Evolutionary conservation across 2,888 invertebrate species (phyloP).

Genomic region (Idaea biselata): DNA sequence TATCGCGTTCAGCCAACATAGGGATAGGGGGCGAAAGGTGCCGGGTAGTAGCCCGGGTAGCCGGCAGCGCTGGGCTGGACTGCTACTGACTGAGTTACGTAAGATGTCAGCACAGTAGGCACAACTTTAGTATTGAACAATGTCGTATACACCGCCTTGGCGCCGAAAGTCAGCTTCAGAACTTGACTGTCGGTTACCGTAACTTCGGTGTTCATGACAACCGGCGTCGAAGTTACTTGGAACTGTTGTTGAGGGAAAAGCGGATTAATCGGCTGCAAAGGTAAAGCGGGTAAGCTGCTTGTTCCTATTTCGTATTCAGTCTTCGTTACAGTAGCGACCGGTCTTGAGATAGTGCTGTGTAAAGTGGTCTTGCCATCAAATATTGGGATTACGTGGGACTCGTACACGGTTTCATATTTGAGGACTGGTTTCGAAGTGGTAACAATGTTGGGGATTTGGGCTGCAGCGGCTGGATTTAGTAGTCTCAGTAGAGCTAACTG

Average conservation of each 20-base stretch:
- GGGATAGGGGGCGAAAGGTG: constrained; percentile 87
- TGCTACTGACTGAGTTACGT: constrained; percentile 89
- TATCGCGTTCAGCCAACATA: constrained; percentile 83
- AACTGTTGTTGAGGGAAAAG: constrained; percentile 84
- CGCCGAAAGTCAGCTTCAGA: constrained; percentile 93
- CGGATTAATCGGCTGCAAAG: constrained; percentile 80
- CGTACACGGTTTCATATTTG: constrained; percentile 88
- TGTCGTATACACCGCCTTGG: constrained; percentile 93
- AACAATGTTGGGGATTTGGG: constrained; percentile 85
- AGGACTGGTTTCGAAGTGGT: constrained; percentile 89
- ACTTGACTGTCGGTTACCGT: constrained; percentile 90
- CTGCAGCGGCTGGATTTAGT: constrained; percentile 84
- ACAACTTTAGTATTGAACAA: constrained; percentile 91
- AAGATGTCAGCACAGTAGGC: constrained; percentile 91
- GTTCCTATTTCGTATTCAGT: constrained; percentile 90
- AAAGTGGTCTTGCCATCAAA: constrained; percentile 88
- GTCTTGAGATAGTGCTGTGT: constrained; percentile 88
- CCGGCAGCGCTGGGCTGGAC: constrained; percentile 84
- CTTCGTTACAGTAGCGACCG: constrained; percentile 88
- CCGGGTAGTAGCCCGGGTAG: constrained; percentile 89
- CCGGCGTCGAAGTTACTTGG: constrained; percentile 88
- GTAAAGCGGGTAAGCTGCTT: constrained; percentile 83
- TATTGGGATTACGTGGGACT: constrained; percentile 90
- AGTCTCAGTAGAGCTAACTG: constrained; percentile 87
- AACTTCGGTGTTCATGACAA: constrained; percentile 89